These are phyloP conservation scores for Synanthedon myopaeformis DNA, from an alignment of 2,888 invertebrate genomes.

Conservation along the genomic window DNA sequence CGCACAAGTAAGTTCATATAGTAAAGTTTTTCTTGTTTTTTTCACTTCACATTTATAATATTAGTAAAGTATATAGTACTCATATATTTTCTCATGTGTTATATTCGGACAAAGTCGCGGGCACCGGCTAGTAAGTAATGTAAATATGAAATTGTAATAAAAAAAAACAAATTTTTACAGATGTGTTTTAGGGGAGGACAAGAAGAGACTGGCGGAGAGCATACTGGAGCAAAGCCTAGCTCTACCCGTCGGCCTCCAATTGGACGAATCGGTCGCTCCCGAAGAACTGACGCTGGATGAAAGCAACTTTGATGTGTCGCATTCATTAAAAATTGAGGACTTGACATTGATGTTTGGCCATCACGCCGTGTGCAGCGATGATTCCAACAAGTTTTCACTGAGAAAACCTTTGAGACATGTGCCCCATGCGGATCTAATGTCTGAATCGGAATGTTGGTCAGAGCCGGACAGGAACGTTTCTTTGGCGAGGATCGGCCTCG, in stretches of 20 bases:
- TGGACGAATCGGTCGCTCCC: slow-evolving; percentile 59
- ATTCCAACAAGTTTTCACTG: slow-evolving; percentile 23
- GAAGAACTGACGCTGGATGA: slow-evolving; percentile 59
- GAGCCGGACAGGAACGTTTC: slow-evolving; percentile 88
- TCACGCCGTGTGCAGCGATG: slow-evolving; percentile 41
- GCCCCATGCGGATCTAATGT: slow-evolving; percentile 46
- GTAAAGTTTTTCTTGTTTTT: neutral
- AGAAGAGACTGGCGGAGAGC: slow-evolving; percentile 59
- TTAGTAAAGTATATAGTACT: no score
- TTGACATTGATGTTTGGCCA: slow-evolving; percentile 63
- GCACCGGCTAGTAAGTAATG: neutral
- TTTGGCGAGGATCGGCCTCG: slow-evolving; percentile 79
- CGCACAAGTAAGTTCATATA: slow-evolving; percentile 63
- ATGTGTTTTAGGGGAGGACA: slow-evolving; percentile 62
- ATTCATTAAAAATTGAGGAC: slow-evolving; percentile 54
- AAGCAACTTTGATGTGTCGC: slow-evolving; percentile 54
- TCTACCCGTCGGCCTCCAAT: slow-evolving; percentile 54
- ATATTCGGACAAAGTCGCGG: no score
- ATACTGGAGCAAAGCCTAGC: slow-evolving; percentile 62
- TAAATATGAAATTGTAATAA: neutral
- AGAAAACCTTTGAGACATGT: slow-evolving; percentile 28
- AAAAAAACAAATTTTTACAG: slow-evolving; percentile 23
- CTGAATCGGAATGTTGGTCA: slow-evolving; percentile 88
- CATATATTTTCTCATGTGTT: no score
- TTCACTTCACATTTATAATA: neutral